phyloP scores from a whole-genome alignment of 2,888 invertebrate genomes.

The Lepidocyrtoides sp. region DNA sequence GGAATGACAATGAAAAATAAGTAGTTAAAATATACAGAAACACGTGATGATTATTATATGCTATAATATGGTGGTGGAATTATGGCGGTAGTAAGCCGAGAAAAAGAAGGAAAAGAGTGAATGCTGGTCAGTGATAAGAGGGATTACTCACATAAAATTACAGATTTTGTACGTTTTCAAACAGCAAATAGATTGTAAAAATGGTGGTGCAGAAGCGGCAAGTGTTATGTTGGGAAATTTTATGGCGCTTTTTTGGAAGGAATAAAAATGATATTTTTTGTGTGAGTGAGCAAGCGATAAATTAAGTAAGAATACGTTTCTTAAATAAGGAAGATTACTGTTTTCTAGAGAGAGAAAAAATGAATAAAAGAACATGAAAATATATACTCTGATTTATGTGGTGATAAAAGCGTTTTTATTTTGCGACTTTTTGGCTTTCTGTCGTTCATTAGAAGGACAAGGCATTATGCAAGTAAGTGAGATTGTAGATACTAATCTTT shows the following conservation, averaged over 20 bases:
- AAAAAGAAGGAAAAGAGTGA: neutral
- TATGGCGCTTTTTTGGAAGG: conserved; percentile 17
- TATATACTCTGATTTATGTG: conserved; percentile 34
- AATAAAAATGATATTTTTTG: conserved; percentile 23
- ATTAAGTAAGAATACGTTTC: neutral
- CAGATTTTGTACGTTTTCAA: conserved; percentile 50
- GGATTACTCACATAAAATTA: conserved; percentile 70
- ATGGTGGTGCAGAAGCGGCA: conserved; percentile 21
- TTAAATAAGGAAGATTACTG: conserved; percentile 40
- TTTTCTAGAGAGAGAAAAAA: neutral
- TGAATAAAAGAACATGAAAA: neutral
- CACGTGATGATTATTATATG: conserved; percentile 44
- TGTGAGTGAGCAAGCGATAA: conserved; percentile 19
- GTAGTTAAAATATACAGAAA: conserved; percentile 48
- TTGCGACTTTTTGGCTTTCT: conserved; percentile 15
- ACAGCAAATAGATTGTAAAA: conserved; percentile 49
- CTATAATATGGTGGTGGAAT: neutral
- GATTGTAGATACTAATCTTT: neutral
- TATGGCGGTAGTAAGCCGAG: conserved; percentile 23
- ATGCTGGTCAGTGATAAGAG: conserved; percentile 64
- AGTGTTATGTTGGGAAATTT: conserved; percentile 31
- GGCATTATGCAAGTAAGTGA: neutral
- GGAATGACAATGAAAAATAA: conserved; percentile 54
- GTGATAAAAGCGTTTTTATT: conserved; percentile 42
- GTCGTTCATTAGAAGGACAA: conserved; percentile 19